These are phyloP conservation scores for Lacerta bilineata DNA, from an alignment of 2,797 vertebrate genomes.

Conservation along the genomic window DNA sequence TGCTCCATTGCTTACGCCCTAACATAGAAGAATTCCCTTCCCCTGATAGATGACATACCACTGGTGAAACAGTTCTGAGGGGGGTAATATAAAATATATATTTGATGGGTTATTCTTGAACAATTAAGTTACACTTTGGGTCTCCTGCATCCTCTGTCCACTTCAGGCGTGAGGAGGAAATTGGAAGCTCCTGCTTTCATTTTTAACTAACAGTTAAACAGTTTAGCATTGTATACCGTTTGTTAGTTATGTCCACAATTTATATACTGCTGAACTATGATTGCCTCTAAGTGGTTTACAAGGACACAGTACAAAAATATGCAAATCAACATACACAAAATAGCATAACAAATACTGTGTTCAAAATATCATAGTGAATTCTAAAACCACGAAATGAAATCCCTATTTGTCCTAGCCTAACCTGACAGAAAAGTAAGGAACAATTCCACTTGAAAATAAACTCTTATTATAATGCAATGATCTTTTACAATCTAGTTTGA, in stretches of 20 bases:
- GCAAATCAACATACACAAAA: background rate
- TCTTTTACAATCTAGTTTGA: background rate
- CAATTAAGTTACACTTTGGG: background rate
- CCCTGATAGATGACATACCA: background rate
- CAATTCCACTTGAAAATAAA: background rate
- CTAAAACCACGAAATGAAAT: background rate
- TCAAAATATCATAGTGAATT: background rate
- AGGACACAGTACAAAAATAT: no score
- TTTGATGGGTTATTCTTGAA: fast-evolving
- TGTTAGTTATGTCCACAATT: no score
- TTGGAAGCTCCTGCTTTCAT: background rate
- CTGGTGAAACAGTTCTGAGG: background rate
- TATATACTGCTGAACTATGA: no score
- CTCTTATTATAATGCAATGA: background rate
- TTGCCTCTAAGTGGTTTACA: no score
- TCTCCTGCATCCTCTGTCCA: no score
- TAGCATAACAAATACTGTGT: background rate
- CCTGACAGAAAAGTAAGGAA: background rate
- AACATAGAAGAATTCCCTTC: background rate
- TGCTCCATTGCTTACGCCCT: background rate
- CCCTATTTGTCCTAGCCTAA: background rate
- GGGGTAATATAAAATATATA: background rate
- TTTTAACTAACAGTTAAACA: background rate
- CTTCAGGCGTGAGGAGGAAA: background rate
- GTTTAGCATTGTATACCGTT: background rate